Conservation (phyloP, 2,797 vertebrate species). For the Falco naumanni region DNA sequence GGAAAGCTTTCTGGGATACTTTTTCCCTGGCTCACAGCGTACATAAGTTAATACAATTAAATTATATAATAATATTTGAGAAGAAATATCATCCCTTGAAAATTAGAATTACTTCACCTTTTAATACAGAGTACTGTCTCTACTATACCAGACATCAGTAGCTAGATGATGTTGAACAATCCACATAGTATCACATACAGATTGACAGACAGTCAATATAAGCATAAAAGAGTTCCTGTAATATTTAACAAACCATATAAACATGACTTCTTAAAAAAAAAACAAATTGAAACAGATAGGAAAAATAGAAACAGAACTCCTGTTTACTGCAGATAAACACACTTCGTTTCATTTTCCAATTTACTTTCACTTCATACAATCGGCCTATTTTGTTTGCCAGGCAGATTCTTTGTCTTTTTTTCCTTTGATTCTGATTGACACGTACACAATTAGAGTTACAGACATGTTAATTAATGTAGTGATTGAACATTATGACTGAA, state of each 20-base stretch:
- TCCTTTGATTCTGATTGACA: constrained; percentile 47
- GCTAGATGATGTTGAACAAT: not conserved
- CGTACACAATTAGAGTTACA: constrained; percentile 17
- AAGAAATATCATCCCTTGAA: not conserved
- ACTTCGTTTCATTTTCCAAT: not conserved
- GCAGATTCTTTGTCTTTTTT: constrained; percentile 2
- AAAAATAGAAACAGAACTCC: not conserved
- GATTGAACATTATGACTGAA: constrained; percentile 21
- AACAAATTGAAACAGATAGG: not conserved
- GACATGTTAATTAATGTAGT: constrained; percentile 53
- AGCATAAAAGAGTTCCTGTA: not conserved
- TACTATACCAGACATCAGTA: not conserved
- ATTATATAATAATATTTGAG: not conserved
- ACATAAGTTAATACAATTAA: not conserved
- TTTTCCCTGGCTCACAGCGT: not conserved
- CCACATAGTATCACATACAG: not conserved
- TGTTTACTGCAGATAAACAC: not conserved
- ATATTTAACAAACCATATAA: not conserved
- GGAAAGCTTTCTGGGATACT: not conserved
- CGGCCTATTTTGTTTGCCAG: not conserved
- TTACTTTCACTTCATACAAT: not conserved
- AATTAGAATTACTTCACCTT: not conserved
- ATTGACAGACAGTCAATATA: not conserved
- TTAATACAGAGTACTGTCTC: not conserved
- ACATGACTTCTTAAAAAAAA: not conserved